phyloP scores from a whole-genome alignment of 2,113 vertebrate species.

The Ceuthmochares aereus region DNA sequence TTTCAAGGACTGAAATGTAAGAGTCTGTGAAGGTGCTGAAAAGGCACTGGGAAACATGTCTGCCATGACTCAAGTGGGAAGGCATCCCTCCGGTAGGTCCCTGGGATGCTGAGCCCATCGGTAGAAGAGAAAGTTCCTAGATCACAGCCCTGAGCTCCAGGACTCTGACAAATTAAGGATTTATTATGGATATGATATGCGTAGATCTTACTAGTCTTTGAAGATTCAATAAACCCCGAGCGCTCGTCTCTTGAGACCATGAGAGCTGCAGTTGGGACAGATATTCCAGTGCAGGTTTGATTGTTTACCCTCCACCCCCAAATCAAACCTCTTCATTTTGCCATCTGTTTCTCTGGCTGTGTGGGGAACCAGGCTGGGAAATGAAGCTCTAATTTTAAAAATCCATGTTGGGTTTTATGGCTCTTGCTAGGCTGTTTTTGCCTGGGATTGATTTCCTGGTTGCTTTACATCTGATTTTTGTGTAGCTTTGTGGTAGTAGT shows the following conservation, averaged over 20 bases:
- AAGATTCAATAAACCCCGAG: background rate
- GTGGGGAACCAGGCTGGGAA: conserved; percentile 3
- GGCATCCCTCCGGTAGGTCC: background rate
- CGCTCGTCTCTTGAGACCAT: background rate
- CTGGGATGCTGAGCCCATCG: background rate
- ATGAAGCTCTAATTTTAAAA: conserved; percentile 13
- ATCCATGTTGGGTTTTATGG: conserved; percentile 3
- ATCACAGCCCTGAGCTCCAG: background rate
- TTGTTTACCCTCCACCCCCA: background rate
- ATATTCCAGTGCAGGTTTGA: conserved; percentile 29
- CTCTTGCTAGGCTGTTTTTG: background rate
- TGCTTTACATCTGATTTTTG: background rate
- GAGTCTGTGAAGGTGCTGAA: background rate
- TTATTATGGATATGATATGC: background rate
- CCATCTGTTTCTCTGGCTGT: conserved; percentile 33
- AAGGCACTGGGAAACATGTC: background rate
- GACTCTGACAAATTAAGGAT: background rate
- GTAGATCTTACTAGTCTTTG: background rate
- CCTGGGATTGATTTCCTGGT: background rate
- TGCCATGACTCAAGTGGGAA: accelerated
- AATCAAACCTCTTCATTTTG: conserved; percentile 22
- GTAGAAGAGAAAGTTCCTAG: background rate
- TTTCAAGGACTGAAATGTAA: background rate
- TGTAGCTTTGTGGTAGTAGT: background rate
- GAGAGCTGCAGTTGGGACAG: conserved; percentile 3